Base-by-base conservation (phyloP, 2,797 vertebrate species). In the Sebastes vulpes region DNA sequence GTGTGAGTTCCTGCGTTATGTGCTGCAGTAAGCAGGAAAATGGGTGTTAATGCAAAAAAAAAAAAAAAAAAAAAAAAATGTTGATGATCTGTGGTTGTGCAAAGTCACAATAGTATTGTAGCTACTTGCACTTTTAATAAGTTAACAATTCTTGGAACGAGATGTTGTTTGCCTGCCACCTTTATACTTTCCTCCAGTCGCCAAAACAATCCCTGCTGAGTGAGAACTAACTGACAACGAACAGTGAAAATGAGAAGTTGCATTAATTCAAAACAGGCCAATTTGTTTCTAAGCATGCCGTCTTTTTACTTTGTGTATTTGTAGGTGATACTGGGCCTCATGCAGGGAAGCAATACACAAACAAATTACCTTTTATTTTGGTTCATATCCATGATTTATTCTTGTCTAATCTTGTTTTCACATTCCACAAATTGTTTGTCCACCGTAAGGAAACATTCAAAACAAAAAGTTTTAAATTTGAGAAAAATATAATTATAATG, bases 1-100 rank as follows among this genome's bases (percentile, higher is more conserved):
- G 63, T 46, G 16, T 21, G 67, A 68, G 52, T 67, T 83, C 25
- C 35, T 53, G 75, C 10, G 8, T n/a, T 57, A 66, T 77, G 35
- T 87, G 85, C 85, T 77, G 83, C 65, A 56, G 68, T 89, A 78
- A 74, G 87, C 82, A 81, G n/a, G n/a, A 84, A 80, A 75, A 60
- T 1, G 4, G 11, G 20, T 16, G 57, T 35, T 52, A 58, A 81
- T n/a, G 68, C 32, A 84, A 35, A 70, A 75, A 67, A 61, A 25
- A 20, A 38, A 75, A 67, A 61, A 25, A 20, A 38, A 18, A 32
- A 50, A 54, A 59, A 42, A 20, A 50, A 42, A 59, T 16, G 5
- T 53, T 16, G 31, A 65, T 6, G 64, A 82, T 31, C 29, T 59
- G 18, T 23, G 28, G 28, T 53, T 65, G 70, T 72, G 60, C 66